Percentiles rank a stretch among this genome's conserved stretches.
Conservation (phyloP, 2,113 vertebrate genomes). For the Stictonetta naevosa region DNA sequence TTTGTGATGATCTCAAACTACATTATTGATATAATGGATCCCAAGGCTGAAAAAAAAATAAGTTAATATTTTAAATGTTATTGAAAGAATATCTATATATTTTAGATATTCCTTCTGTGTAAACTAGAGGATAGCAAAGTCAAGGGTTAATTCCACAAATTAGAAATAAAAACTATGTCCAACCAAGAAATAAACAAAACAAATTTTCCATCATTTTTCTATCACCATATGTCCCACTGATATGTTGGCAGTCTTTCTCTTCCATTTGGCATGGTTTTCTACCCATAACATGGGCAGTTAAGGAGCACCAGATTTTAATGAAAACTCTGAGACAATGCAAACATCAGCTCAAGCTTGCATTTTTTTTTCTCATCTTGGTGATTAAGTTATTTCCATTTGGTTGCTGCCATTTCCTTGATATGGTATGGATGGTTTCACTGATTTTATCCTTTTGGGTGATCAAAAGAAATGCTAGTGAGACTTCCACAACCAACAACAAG, state of each 20-base stretch:
- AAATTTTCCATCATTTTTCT: neutral
- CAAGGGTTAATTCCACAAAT: neutral
- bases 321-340: neutral
- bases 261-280: neutral
- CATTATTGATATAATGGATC: neutral
- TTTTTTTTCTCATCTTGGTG: neutral
- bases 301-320: neutral
- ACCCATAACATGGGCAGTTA: neutral
- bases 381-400: neutral
- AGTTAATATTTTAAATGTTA: neutral
- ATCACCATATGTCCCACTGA: neutral
- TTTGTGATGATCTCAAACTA: neutral
- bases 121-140: neutral
- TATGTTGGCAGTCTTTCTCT: neutral
- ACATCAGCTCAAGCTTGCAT: neutral
- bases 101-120: neutral
- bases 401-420: neutral
- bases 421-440: neutral
- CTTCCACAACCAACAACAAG: neutral
- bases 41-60: neutral
- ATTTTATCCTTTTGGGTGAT: neutral
- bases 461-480: neutral
- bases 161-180: neutral
- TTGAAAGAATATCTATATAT: neutral
- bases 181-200: neutral